Base-by-base conservation (phyloP, 92 coral and sea anemone species). In the Siderastrea siderea region DNA sequence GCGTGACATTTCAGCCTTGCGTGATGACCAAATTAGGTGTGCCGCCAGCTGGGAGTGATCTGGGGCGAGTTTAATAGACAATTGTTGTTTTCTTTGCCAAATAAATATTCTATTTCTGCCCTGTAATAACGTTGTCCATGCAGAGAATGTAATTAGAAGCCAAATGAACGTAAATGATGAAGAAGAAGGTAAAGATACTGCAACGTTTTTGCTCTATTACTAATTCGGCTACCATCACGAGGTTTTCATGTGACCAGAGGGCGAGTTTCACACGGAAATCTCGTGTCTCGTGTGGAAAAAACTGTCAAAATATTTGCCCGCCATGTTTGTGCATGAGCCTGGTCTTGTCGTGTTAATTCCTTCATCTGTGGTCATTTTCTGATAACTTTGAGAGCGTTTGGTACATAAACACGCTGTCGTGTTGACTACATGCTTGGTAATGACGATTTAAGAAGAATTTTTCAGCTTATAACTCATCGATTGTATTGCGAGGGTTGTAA, bases 241-340 rank as follows among this genome's bases (percentile, higher is more conserved):
- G 86, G 17, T 52, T 52, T 68, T n/a, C 86, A 81, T 81, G 86
- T 81, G 86, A 81, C 47, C 47, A 43, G 7, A 1, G 55, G 46
- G 55, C 16, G 55, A 47, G n/a, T 68, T 69, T 55, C 86, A 69
- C 76, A 71, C 63, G 77, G 16, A 26, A 69, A 69, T 57, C 86
- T 12, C 68, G 86, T 47, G 77, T 54, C 10, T 6, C 5, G 47
- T 7, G 63, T 17, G 49, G 9, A 50, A 55, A 4, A 38, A 14
- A n/a, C 16, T 81, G 53, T 81, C 76, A 81, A 81, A 81, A 68
- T 69, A 69, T 81, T 69, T 68, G 77, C 38, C 77, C 86, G 86
- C 86, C 86, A 81, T 81, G 11, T 69, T 81, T 69, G 86, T 68
- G 45, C 44, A 12, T 65, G 19, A 50, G 50, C 50, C 47, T 51